Base-by-base conservation (phyloP, 2,888 invertebrate genomes). In the Tolmerus cingulatus region DNA sequence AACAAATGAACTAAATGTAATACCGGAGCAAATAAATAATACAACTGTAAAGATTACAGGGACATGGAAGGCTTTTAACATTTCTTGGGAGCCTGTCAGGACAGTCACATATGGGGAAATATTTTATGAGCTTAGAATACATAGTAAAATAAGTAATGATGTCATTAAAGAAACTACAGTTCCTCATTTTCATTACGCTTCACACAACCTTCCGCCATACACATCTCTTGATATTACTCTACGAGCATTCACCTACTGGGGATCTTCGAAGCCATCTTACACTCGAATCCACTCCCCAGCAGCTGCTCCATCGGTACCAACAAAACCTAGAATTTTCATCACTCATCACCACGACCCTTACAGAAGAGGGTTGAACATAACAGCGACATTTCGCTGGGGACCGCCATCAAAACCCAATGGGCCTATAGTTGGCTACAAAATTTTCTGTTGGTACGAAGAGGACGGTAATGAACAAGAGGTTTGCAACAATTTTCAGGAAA, bases 181-280 rank as follows among this genome's bases (percentile, higher is more conserved):
- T 23, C 93, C 95, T 0, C 93, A 93, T 90, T 91, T 94, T 74
- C 93, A 93, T 89, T 94, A 95, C 89, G 74, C 88, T 14, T 92
- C 93, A 88, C 91, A 93, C 14, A 91, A 92, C 77, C 93, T 95
- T 81, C 91, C 94, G 4, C 97, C 98, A 0, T 97, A 96, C 91
- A 95, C 96, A 9, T 92, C 93, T 19, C 91, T 97, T 87, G 95
- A 95, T 87, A 95, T 97, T 27, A 95, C 96, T 1, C 94, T 98
- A 5, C 95, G 96, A 51, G 96, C 97, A 1, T 96, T 95, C 91
- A 97, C 97, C 0, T 96, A 96, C 90, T 98, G 98, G 98, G 96
- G 96, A 19, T 95, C 95, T 2, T 96, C 97, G 0, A 93, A 94
- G 1, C 94, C 95, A 23, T 94, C 95, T 0, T 93, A 94, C 0